phyloP scores from a whole-genome alignment of 2,888 invertebrate species.

The Hirudinaria manillensis region DNA sequence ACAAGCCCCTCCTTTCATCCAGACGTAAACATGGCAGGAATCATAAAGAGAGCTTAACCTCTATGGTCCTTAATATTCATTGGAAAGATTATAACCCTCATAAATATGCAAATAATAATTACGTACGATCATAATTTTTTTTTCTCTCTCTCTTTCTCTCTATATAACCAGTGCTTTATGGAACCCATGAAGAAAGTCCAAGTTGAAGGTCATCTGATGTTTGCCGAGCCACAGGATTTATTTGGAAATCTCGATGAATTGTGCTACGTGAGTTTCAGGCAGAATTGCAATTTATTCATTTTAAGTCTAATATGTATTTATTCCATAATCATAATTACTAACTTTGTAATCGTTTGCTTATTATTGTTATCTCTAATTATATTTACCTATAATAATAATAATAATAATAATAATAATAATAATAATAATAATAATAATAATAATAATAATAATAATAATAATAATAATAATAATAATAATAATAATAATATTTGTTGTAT shows the following conservation, averaged over 20 bases:
- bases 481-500: neutral
- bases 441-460: neutral
- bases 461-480: constrained; percentile 1
- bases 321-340: too few relatives aligned
- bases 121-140: neutral
- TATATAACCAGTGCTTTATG: constrained; percentile 60
- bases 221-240: constrained; percentile 62
- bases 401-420: neutral
- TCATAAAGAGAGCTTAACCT: too few relatives aligned
- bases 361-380: too few relatives aligned
- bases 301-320: too few relatives aligned
- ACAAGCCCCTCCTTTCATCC: too few relatives aligned
- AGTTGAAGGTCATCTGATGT: constrained; percentile 63
- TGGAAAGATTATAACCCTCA: too few relatives aligned
- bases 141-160: too few relatives aligned
- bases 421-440: neutral
- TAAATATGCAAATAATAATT: constrained; percentile 2
- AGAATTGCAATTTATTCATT: too few relatives aligned
- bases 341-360: too few relatives aligned
- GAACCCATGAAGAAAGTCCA: constrained; percentile 64
- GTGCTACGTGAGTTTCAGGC: constrained; percentile 58
- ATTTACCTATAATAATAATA: too few relatives aligned
- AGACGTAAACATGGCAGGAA: too few relatives aligned
- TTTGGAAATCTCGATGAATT: constrained; percentile 63
- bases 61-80: too few relatives aligned